Evolutionary conservation across 2,797 vertebrate genomes (phyloP), one percentile per base, ranked within the genome.

Genomic region (Poeciliopsis paucimaculata): DNA sequence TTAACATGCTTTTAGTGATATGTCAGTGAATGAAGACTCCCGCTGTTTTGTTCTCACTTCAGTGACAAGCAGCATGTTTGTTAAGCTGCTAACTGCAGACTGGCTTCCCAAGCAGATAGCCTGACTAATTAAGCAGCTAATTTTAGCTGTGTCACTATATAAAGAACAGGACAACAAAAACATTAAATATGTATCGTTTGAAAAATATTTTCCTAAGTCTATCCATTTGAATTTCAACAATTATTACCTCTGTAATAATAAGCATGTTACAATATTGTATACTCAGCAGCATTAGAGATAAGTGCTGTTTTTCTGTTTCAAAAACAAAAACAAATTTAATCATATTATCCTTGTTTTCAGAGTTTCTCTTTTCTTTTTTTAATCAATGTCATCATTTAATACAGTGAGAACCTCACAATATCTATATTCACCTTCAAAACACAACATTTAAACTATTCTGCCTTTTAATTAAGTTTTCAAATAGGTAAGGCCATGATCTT

Each of bases 401-500:
- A 5, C 7, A 39, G 18, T 66, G 34, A 39, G 34, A 66, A 23
- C 18, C 31, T 64, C 31, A 64, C 60, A 16, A n/a, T 10, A 18
- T 73, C 78, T 79, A 73, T 9, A 75, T 36, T 82, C 78, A 77
- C 66, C 15, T 39, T 23, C 18, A 11, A 41, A 39, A 41, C 9
- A 26, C 36, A 41, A 39, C 4, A 23, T 9, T 20, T 10, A 39
- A 66, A 71, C 23, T 7, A 4, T 4, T 80, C 39, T 18, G 66
- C 2, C 49, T 46, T 75, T 75, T 2, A 53, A 0, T 1, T 1
- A 1, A 45, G 36, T 31, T 26, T 82, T 62, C 39, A 36, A 34
- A 71, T 23, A 53, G 26, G 12, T 28, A 20, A 51, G 4, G 31
- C 18, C 26, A 51, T 5, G 1, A 15, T 34, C 34, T 72, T 13